phyloP scores from a whole-genome alignment of 2,113 vertebrate genomes.

The Tetrax tetrax region DNA sequence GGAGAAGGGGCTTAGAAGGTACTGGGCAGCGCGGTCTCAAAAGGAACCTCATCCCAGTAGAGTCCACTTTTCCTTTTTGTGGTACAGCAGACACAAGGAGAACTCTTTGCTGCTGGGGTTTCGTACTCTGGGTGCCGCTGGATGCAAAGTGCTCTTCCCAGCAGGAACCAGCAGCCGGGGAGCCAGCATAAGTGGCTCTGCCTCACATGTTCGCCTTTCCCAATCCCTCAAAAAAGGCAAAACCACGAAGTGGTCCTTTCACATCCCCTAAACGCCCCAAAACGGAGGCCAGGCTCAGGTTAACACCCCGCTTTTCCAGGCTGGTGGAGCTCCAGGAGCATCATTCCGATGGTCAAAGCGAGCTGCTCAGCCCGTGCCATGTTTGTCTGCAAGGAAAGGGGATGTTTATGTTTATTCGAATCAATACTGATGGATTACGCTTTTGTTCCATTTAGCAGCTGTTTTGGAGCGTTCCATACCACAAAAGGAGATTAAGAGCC shows the following conservation, averaged over 20 bases:
- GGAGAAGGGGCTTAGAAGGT: not conserved
- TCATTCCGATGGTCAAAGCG: not conserved
- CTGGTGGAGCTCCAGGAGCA: not conserved
- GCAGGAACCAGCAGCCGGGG: rapidly evolving
- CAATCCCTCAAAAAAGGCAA: not conserved
- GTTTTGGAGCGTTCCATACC: slow-evolving; percentile 34
- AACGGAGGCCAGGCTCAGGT: not conserved
- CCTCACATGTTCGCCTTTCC: not conserved
- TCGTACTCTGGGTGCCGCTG: too few relatives aligned
- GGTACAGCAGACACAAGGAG: not conserved
- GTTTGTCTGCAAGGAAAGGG: slow-evolving; percentile 53
- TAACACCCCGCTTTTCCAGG: rapidly evolving
- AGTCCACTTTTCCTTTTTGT: not conserved
- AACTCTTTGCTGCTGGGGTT: not conserved
- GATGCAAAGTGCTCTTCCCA: not conserved
- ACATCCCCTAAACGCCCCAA: not conserved
- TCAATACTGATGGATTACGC: slow-evolving; percentile 47
- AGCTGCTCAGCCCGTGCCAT: not conserved
- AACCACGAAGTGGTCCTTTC: rapidly evolving
- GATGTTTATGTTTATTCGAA: slow-evolving; percentile 58
- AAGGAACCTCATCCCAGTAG: not conserved
- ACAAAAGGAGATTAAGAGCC: slow-evolving; percentile 57
- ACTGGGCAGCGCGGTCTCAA: not conserved
- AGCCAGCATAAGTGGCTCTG: not conserved
- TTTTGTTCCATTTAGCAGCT: slow-evolving; percentile 62